A percentile compares a stretch with the other conserved stretches of the same genome.
phyloP scores from a whole-genome alignment of 2,888 invertebrate species.

The Chloroclysta siterata region DNA sequence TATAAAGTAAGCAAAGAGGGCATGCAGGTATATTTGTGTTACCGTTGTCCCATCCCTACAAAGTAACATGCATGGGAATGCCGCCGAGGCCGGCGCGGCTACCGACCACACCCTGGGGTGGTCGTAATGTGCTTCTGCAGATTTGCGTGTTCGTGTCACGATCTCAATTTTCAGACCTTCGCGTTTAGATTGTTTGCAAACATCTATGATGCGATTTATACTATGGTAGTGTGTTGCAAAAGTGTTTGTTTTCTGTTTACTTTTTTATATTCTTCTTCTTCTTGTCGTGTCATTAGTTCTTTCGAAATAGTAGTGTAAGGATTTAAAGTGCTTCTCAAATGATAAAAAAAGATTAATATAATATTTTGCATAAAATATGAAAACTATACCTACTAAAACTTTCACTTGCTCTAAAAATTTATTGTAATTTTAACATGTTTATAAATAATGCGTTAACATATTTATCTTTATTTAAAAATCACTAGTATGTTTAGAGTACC shows the following conservation, averaged over 20 bases:
- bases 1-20: conserved; percentile 5
- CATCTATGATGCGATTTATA: conserved; percentile 2
- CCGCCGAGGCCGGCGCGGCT: conserved; percentile 28
- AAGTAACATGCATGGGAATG: conserved; percentile 28
- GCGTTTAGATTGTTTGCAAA: conserved; percentile 19
- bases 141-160: conserved; percentile 36
- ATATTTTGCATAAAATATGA: no score
- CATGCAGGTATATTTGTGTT: background rate
- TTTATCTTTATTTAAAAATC: background rate
- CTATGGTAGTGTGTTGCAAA: background rate
- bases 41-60: conserved; percentile 23
- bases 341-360: no score
- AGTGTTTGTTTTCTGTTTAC: background rate
- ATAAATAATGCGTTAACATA: background rate
- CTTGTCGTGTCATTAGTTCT: no score
- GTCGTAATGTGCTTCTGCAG: conserved; percentile 40
- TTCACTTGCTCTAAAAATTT: no score
- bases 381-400: no score
- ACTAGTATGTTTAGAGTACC: no score
- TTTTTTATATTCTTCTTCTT: no score
- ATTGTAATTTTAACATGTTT: background rate
- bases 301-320: no score
- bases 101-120: conserved; percentile 47
- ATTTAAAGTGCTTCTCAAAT: no score
- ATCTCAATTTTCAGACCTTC: conserved; percentile 32